phyloP scores from a whole-genome alignment of 1,140 invertebrate species.

The Mamestra configurata region DNA sequence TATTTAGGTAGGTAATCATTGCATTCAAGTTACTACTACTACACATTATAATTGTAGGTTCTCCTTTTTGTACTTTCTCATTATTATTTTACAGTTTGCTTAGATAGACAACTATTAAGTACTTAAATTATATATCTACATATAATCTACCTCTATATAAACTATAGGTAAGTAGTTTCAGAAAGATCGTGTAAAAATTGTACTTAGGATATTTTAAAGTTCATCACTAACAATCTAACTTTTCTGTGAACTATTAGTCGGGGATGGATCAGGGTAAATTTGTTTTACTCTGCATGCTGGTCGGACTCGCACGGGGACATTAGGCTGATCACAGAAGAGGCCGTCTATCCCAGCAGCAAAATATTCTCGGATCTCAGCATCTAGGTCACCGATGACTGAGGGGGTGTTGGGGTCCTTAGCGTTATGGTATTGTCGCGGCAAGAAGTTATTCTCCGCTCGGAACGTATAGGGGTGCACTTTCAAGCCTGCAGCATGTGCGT shows the following conservation, averaged over 20 bases:
- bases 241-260: too few relatives aligned
- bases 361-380: constrained; percentile 72
- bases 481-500: constrained; percentile 76
- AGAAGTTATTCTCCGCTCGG: constrained; percentile 76
- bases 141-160: too few relatives aligned
- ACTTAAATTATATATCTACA: too few relatives aligned
- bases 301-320: constrained; percentile 68
- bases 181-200: too few relatives aligned
- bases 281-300: constrained; percentile 50
- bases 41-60: too few relatives aligned
- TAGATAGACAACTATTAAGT: too few relatives aligned
- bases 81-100: too few relatives aligned
- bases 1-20: too few relatives aligned
- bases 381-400: constrained; percentile 68
- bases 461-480: constrained; percentile 82
- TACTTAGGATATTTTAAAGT: constrained; percentile 17
- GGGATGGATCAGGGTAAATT: neutral
- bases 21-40: too few relatives aligned
- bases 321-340: constrained; percentile 80
- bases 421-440: constrained; percentile 72
- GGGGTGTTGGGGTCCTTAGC: constrained; percentile 38
- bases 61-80: too few relatives aligned
- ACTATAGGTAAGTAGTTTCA: too few relatives aligned
- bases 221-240: too few relatives aligned
- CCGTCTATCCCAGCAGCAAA: constrained; percentile 80